Base-by-base conservation (phyloP, 2,888 invertebrate species). In the Rhynchonema sp. region DNA sequence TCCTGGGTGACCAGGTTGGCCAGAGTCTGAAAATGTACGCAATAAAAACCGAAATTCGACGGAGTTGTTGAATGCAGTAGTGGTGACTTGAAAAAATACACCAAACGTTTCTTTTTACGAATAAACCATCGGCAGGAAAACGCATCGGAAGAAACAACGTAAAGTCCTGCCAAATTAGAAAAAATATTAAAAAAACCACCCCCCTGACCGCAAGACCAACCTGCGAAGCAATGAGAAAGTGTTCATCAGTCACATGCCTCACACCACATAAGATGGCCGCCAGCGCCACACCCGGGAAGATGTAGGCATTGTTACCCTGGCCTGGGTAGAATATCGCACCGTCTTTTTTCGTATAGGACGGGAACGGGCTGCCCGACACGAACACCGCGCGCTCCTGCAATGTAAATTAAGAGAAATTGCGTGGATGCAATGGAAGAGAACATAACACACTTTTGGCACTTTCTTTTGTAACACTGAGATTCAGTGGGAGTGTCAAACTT, bases 251-350 rank as follows among this genome's bases (percentile, higher is more conserved):
- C 71, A 98, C 89, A 71, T 91, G 90, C 72, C 89, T 86, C 3
- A 90, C 85, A 60, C 88, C 86, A 30, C 90, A 87, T 23, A 84
- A 83, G 65, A 94, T 87, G 13, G 90, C 86, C 13, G 92, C 98
- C 26, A 99, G 81, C 17, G 91, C 92, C 13, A 81, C 78, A 3
- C 96, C 98, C 0, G 96, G 96, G 79, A 90, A 92, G 79, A 94
- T 91, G 76, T 94, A 94, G 0, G 92, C 87, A 76, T 94, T 94
- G 76, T 92, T 94, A 62, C 96, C 96, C 74, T 99, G 98, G 0
- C 98, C 96, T 1, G 87, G 83, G 23, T 85, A 84, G 78, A 98
- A 23, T 9, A 17, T 9, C 27, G 6, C 6, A 13, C 54, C 54
- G 13, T 25, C 17, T 13, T 9, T 2, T 26, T 3, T 20, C 13